Base-by-base conservation (phyloP, 2,888 invertebrate species). In the Zeuzera pyrina region DNA sequence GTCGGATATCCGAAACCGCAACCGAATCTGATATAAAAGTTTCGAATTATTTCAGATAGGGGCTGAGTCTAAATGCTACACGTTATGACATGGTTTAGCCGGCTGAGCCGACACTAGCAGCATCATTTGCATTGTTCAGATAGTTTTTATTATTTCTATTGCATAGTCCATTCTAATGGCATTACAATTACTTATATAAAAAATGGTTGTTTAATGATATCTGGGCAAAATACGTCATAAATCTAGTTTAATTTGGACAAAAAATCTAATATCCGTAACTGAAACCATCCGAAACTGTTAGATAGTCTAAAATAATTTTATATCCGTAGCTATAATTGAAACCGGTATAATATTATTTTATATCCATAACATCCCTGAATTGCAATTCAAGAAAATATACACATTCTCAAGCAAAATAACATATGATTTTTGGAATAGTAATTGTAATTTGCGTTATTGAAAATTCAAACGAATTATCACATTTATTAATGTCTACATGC, bases 151-250 rank as follows among this genome's bases (percentile, higher is more conserved):
- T 3, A 11, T 24, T 10, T 24, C 12, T 24, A 24, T 24, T 24
- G n/a, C n/a, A n/a, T n/a, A n/a, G n/a, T 24, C 11, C 13, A 27
- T 27, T 27, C 8, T 27, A 27, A 7, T 15, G n/a, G n/a, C n/a
- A 8, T 27, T 14, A 27, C 27, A 27, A 27, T 27, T n/a, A 12
- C 12, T 27, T 27, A 14, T n/a, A n/a, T n/a, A n/a, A n/a, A n/a
- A n/a, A n/a, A n/a, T n/a, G n/a, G n/a, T n/a, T n/a, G n/a, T n/a
- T n/a, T n/a, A n/a, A n/a, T n/a, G n/a, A n/a, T n/a, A n/a, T n/a
- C n/a, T n/a, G n/a, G n/a, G n/a, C n/a, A n/a, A n/a, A n/a, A n/a
- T n/a, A n/a, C n/a, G n/a, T n/a, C n/a, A n/a, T n/a, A n/a, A n/a
- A n/a, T n/a, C n/a, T n/a, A n/a, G n/a, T n/a, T n/a, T n/a, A n/a